Evolutionary conservation across 2,113 vertebrate genomes (phyloP).

Genomic region (Martes martes): DNA sequence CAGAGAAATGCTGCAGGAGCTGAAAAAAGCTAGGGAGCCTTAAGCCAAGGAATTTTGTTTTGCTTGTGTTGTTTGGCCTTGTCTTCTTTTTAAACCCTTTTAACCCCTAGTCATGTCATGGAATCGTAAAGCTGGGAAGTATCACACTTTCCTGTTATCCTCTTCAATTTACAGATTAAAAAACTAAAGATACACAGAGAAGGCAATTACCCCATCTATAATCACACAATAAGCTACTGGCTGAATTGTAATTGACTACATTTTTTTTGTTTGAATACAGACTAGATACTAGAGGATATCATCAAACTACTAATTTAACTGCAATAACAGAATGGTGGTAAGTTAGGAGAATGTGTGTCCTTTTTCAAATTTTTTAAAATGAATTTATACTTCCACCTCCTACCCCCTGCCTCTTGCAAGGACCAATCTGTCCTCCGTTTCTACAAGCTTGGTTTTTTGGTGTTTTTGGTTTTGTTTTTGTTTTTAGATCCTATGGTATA

Average conservation of each 20-base stretch:
- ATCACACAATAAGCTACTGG: background rate
- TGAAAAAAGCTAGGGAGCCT: background rate
- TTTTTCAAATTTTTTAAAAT: background rate
- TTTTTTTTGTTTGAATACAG: background rate
- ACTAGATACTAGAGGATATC: background rate
- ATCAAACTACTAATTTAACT: background rate
- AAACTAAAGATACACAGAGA: background rate
- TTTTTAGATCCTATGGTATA: background rate
- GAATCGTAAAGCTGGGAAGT: background rate
- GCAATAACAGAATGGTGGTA: background rate
- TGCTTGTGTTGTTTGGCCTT: background rate
- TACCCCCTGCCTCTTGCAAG: background rate
- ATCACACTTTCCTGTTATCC: background rate
- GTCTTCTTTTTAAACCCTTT: background rate
- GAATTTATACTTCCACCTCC: background rate
- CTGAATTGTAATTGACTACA: background rate
- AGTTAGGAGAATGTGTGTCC: background rate
- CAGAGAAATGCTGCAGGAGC: background rate
- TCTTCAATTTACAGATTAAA: background rate
- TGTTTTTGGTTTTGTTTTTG: background rate
- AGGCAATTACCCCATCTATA: background rate
- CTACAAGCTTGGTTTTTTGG: background rate
- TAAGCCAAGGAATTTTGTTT: background rate
- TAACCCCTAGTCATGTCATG: background rate
- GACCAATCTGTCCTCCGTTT: background rate